Evolutionary conservation across 1,140 invertebrate genomes (phyloP), one percentile per base, ranked within the genome.

Genomic region (Wiebesia pumilae): DNA sequence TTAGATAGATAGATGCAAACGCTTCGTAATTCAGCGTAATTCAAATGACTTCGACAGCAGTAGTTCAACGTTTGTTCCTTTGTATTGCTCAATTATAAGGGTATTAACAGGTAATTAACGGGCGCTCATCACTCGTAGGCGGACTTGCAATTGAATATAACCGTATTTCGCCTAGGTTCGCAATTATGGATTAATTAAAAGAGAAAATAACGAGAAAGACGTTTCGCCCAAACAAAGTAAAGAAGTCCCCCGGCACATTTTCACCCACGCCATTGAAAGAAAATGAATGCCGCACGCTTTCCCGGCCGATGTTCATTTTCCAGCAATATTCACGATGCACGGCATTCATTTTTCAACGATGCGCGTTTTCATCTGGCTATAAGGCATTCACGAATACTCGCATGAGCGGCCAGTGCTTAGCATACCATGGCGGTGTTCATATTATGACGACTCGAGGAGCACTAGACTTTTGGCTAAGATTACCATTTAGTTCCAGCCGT

Each of bases 161-260:
- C 6, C 7, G 4, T 3, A 27, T 2, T 27, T 62, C 24, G 71
- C 30, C 6, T 33, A 33, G 7, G 16, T 0, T 40, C 38, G 69
- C 73, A 78, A 81, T 81, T 86, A 86, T 27, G 33, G 67, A 86
- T 86, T 86, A 86, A 86, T 86, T 86, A 86, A 75, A 81, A 85
- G 71, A 65, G n/a, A 40, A 75, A 54, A 82, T 82, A 82, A 82
- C 12, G 38, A 43, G 35, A 40, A 65, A 67, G 33, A 51, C 9
- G 12, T 1, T 14, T 10, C 21, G 24, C 38, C 67, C 58, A 6
- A 6, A 69, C 1, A n/a, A 65, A 84, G 78, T 43, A 43, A 75
- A 75, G 24, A 38, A 27, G 43, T 75, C 12, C 40, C 4, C 4
- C 30, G 9, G 10, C 65, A 12, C 19, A 30, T 30, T 69, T 14